Evolutionary conservation across 2,888 invertebrate genomes (phyloP).

Genomic region (Papilio gigon): DNA sequence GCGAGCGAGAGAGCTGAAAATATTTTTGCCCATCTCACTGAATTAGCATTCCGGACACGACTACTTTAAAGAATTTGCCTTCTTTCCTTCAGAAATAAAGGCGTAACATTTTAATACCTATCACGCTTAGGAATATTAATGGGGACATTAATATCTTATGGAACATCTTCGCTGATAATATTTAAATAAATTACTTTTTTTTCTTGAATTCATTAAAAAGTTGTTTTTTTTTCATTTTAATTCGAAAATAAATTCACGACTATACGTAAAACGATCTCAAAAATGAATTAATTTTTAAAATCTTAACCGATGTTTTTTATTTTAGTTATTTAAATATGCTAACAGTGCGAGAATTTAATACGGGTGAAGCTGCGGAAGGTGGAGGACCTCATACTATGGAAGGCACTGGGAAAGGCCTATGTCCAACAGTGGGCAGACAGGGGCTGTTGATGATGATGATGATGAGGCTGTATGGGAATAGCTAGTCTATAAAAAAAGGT

Average conservation of each 20-base stretch:
- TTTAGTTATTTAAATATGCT: too few relatives aligned
- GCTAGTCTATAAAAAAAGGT: too few relatives aligned
- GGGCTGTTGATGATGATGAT: too few relatives aligned
- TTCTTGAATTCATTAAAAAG: not conserved
- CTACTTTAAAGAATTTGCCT: constrained; percentile 37
- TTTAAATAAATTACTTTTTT: not conserved
- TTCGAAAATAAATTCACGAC: not conserved
- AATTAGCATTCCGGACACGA: constrained; percentile 40
- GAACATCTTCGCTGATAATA: constrained; percentile 26
- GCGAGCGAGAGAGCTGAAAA: constrained; percentile 34
- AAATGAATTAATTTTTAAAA: too few relatives aligned
- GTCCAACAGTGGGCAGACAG: too few relatives aligned
- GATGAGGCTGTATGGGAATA: too few relatives aligned
- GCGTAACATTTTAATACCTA: constrained; percentile 42
- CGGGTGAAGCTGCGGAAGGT: too few relatives aligned
- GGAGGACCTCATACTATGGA: too few relatives aligned
- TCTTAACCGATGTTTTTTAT: too few relatives aligned
- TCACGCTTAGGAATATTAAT: constrained; percentile 41
- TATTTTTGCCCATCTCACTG: constrained; percentile 34
- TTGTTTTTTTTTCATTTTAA: not conserved
- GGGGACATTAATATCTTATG: constrained; percentile 38
- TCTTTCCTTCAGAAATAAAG: constrained; percentile 41
- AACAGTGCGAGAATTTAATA: too few relatives aligned
- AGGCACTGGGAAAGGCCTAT: too few relatives aligned
- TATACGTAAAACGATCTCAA: not conserved